Base-by-base conservation (phyloP, 2,113 vertebrate species). In the Protomyctophum bolini region DNA sequence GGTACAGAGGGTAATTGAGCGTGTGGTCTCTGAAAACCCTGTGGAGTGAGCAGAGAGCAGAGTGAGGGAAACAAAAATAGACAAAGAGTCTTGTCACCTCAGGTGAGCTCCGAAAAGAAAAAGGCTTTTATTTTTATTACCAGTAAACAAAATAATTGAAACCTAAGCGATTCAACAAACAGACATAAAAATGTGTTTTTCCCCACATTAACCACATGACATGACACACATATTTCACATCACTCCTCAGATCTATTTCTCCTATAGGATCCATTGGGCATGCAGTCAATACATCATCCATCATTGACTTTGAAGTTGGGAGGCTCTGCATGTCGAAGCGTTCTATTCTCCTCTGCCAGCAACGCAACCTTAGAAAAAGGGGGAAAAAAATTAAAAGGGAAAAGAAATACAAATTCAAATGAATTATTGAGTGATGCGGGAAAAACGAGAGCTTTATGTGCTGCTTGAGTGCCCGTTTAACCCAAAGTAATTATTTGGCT, bases 401-500 rank as follows among this genome's bases (percentile, higher is more conserved):
- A 6, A 61, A 61, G n/a, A 15, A 68, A 21, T 21, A 21, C 21
- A 21, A 68, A 69, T 15, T 68, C 29, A 61, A 78, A 76, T 82
- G 52, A 68, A 70, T 69, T 64, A 73, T 57, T 67, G 68, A 77
- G 59, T 73, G 72, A 72, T 70, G 67, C 10, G 2, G 55, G 50
- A 29, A 63, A 75, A 77, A 86, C 50, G n/a, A 54, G 33, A 68
- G 52, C 73, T 72, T 78, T 70, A 73, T 75, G 59, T 50, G 59
- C 58, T 12, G 61, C 74, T 81, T 70, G 73, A 72, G 66, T n/a
- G 11, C 21, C 66, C 47, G 6, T 81, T 73, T 78, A 83, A 75
- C 83, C 74, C 84, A 72, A 72, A 79, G 66, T 84, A 73, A 83
- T 83, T 73, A 78, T 80, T 81, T 83, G 75, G 63, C 79, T 68